These are phyloP conservation scores for Pollachius pollachius DNA, from an alignment of 2,113 vertebrate species.

Conservation along the genomic window DNA sequence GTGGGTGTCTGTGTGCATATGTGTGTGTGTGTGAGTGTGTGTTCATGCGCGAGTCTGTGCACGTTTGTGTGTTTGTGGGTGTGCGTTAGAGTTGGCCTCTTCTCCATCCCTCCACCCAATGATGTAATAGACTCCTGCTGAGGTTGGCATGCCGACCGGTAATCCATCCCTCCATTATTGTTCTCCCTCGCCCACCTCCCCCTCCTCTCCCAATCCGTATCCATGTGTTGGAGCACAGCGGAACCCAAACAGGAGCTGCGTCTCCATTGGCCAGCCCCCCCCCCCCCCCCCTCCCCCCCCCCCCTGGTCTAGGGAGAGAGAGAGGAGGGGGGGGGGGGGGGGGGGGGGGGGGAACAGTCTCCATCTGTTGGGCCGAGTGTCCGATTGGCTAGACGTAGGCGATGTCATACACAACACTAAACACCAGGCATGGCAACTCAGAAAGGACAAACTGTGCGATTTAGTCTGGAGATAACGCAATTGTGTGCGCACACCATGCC, in stretches of 20 bases:
- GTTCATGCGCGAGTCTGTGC: background rate
- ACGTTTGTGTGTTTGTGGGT: conserved; percentile 12
- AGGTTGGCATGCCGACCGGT: conserved; percentile 53
- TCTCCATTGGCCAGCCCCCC: no score
- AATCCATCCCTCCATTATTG: conserved; percentile 43
- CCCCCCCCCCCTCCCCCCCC: no score
- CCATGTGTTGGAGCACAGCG: no score
- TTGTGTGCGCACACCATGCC: no score
- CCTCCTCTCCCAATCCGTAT: no score
- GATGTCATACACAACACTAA: conserved; percentile 39
- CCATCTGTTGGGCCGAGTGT: conserved; percentile 30
- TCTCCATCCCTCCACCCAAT: conserved; percentile 56
- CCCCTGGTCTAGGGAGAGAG: no score
- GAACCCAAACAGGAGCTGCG: no score
- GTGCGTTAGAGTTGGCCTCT: conserved; percentile 41
- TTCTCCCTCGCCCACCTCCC: background rate
- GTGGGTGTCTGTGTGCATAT: background rate
- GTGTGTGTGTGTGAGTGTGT: background rate
- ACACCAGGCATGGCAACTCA: conserved; percentile 16
- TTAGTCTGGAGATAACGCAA: conserved; percentile 20
- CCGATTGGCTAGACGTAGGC: conserved; percentile 33
- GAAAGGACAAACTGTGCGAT: conserved; percentile 43
- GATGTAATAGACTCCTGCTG: conserved; percentile 56
- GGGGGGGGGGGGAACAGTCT: conserved; percentile 6
- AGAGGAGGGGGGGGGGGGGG: no score